Conservation (phyloP, 2,113 vertebrate genomes). For the Apteryx owenii region DNA sequence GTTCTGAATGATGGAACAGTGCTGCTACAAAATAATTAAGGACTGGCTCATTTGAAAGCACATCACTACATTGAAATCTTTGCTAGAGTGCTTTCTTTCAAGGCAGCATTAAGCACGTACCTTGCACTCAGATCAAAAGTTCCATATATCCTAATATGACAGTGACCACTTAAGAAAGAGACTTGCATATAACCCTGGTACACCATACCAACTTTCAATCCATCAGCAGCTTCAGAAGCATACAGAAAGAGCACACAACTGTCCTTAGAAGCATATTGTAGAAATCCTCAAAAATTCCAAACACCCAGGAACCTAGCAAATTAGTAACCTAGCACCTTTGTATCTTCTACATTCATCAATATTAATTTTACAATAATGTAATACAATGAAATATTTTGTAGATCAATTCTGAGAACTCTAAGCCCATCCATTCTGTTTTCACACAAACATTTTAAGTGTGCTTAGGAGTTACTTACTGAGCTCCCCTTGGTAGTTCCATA, state of each 20-base stretch:
- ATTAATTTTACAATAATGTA: neutral
- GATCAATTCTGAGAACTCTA: neutral
- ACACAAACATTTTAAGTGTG: neutral
- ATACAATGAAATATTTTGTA: neutral
- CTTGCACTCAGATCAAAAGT: neutral
- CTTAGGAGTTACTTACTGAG: conserved; percentile 82
- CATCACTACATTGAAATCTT: neutral
- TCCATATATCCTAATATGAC: neutral
- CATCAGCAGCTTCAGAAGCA: neutral
- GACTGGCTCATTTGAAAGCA: neutral
- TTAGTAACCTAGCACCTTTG: neutral
- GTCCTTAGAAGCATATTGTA: neutral
- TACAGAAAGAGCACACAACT: neutral
- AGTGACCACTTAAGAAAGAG: neutral
- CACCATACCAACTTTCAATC: neutral
- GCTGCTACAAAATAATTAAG: neutral
- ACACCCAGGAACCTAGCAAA: neutral
- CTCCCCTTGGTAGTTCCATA: conserved; percentile 97
- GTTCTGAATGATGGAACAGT: neutral
- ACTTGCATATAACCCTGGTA: neutral
- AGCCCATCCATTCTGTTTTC: neutral
- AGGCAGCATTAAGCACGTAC: neutral
- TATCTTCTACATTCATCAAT: neutral
- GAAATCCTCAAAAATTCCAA: neutral
- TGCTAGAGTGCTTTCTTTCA: neutral